Evolutionary conservation across 2,113 vertebrate species (phyloP), one percentile per base, ranked within the genome.

Genomic region (Aphyosemion australe): DNA sequence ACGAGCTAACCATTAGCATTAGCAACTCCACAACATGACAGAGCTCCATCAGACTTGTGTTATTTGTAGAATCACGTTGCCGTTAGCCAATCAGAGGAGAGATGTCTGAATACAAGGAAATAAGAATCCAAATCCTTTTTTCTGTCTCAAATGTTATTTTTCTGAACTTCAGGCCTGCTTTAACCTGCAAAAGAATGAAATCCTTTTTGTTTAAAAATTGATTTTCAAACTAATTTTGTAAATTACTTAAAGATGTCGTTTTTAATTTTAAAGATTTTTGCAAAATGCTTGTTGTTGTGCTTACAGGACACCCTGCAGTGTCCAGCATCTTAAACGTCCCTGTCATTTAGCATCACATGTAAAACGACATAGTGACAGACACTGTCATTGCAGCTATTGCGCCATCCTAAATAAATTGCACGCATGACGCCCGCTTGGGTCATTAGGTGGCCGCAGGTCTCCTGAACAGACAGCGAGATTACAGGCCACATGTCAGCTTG

Each of bases 401-500:
- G 12, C 84, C 76, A 78, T 85, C 76, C 79, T 59, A 56, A 82
- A 74, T 77, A 83, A 48, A 91, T 85, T 87, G 71, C 67, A 76
- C 52, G 76, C 81, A 82, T 79, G 82, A 88, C 88, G 87, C 91
- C 91, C 82, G 86, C 79, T 59, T 72, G 83, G 86, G 80, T 87
- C 87, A 90, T 89, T 89, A 87, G 85, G 71, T 83, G 88, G 83
- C 88, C 88, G 37, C 88, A 89, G 85, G 83, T 82, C 85, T 87
- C 80, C 77, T 52, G 72, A 73, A 88, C 80, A 89, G 88, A 89
- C 89, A 6, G 50, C 48, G 57, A 88, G 91, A 92, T 92, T 91
- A 92, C 89, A 92, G 90, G 80, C 79, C 76, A 76, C 73, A 77
- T 52, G 54, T 76, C 55, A 15, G 55, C 78, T 85, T 90, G 90